These are phyloP conservation scores for Pseudomugil tenellus DNA, from an alignment of 2,797 vertebrate species.

Conservation along the genomic window DNA sequence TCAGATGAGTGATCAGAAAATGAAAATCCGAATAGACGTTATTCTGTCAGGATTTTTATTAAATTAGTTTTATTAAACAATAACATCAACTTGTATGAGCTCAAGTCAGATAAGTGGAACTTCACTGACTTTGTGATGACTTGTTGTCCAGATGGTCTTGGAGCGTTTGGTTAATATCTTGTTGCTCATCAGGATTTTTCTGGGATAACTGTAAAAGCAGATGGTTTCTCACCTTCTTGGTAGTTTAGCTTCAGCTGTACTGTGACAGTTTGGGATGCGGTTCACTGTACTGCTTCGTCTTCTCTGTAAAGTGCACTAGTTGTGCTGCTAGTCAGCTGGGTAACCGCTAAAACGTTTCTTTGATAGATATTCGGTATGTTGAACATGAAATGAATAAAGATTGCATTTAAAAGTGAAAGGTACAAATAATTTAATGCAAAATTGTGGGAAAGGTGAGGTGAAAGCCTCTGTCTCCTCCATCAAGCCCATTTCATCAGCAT, in stretches of 20 bases:
- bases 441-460: not conserved
- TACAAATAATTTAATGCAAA: constrained; percentile 9
- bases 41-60: constrained; percentile 20
- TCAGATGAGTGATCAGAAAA: constrained; percentile 55
- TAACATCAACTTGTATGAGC: constrained; percentile 31
- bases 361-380: not conserved
- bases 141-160: constrained; percentile 61
- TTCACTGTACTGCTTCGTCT: constrained; percentile 29
- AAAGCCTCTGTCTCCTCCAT: constrained; percentile 29
- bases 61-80: constrained; percentile 40
- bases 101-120: constrained; percentile 32
- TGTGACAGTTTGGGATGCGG: constrained; percentile 39
- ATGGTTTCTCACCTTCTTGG: constrained; percentile 65
- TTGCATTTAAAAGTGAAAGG: not conserved
- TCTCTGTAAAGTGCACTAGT: not conserved
- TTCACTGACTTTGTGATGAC: constrained; percentile 62
- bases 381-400: not conserved
- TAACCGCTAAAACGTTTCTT: not conserved
- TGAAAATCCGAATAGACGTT: constrained; percentile 38
- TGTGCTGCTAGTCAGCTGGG: not conserved
- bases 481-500: constrained; percentile 28
- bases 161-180: constrained; percentile 45
- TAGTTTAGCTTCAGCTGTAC: constrained; percentile 44
- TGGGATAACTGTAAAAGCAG: constrained; percentile 56
- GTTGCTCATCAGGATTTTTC: constrained; percentile 49